A percentile compares a stretch with the other conserved stretches of the same genome.
phyloP scores from a whole-genome alignment of 2,113 vertebrate genomes.

The Falcunculus frontatus region DNA sequence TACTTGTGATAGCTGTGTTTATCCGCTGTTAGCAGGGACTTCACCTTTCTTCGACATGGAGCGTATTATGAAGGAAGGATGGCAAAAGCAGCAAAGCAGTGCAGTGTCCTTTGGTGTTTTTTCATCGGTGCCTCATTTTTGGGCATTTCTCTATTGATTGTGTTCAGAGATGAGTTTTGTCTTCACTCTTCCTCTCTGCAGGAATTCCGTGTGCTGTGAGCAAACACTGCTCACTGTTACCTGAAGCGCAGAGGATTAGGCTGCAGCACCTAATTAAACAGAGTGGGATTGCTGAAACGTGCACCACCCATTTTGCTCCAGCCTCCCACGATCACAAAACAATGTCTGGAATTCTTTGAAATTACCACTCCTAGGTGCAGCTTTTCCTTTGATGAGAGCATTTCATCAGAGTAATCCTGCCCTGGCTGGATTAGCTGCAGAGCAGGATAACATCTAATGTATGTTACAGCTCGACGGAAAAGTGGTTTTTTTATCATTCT shows the following conservation, averaged over 20 bases:
- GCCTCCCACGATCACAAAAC: slow-evolving; percentile 47
- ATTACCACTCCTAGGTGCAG: slow-evolving; percentile 49
- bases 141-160: background rate
- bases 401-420: slow-evolving; percentile 34
- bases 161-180: background rate
- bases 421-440: slow-evolving; percentile 15
- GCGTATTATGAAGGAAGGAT: background rate
- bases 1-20: background rate
- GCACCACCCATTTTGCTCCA: slow-evolving; percentile 30
- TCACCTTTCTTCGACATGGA: background rate
- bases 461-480: background rate
- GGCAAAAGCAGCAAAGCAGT: background rate
- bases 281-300: background rate
- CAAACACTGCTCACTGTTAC: background rate
- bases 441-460: background rate
- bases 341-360: slow-evolving; percentile 59
- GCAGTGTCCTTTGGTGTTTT: background rate
- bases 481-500: background rate
- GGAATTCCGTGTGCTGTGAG: background rate
- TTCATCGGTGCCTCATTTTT: background rate
- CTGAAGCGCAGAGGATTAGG: background rate
- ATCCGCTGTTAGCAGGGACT: background rate
- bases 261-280: slow-evolving; percentile 20
- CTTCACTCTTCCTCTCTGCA: background rate
- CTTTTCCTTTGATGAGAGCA: slow-evolving; percentile 28